These are phyloP conservation scores for Lochmaea crataegi DNA, from an alignment of 2,888 invertebrate genomes.

Conservation along the genomic window DNA sequence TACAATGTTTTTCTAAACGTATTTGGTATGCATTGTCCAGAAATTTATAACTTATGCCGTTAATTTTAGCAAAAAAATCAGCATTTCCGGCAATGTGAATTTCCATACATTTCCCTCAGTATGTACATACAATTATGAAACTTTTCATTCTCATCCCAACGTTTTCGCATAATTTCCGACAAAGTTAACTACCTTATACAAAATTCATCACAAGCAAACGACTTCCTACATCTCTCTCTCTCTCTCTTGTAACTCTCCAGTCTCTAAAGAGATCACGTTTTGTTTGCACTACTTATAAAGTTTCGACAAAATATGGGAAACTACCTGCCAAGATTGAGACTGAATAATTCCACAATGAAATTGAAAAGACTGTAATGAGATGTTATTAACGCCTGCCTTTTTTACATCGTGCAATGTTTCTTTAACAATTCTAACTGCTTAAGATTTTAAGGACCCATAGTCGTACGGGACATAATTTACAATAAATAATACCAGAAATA, in stretches of 20 bases:
- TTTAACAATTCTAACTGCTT: not conserved
- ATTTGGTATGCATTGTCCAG: not conserved
- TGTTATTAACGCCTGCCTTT: not conserved
- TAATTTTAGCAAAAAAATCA: not conserved
- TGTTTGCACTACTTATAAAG: conserved; percentile 12
- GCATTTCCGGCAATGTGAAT: not conserved
- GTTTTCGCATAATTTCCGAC: conserved; percentile 11
- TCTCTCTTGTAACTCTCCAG: too few relatives aligned
- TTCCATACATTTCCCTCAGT: conserved; percentile 4
- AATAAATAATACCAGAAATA: not conserved
- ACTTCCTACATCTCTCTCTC: conserved; percentile 8
- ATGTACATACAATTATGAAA: conserved; percentile 10
- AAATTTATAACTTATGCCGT: not conserved
- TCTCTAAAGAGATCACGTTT: conserved; percentile 15
- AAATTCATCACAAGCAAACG: conserved; percentile 10
- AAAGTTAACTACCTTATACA: conserved; percentile 17
- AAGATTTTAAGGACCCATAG: not conserved
- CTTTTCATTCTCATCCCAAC: conserved; percentile 4
- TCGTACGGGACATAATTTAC: not conserved
- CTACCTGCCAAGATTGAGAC: conserved; percentile 7
- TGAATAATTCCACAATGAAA: conserved; percentile 4
- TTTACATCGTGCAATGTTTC: not conserved
- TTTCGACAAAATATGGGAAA: conserved; percentile 15
- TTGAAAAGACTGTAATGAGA: conserved; percentile 1
- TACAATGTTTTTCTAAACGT: too few relatives aligned